A percentile compares a stretch with the other conserved stretches of the same genome.
Evolutionary conservation across 2,797 vertebrate genomes (phyloP).

Genomic region (Novumbra hubbsi): DNA sequence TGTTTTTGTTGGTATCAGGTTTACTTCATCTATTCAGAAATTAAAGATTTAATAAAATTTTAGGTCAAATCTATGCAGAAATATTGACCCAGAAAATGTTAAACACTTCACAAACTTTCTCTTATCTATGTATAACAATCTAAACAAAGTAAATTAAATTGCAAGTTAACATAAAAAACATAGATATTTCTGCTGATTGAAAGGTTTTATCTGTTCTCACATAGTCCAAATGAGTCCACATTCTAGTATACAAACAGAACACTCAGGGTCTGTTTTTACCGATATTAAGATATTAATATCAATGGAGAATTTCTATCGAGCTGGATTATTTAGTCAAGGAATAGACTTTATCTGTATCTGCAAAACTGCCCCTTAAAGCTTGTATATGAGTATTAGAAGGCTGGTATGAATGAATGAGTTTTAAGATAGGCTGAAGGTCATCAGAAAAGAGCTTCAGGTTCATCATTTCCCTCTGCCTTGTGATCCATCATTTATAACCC

Average conservation of each 20-base stretch:
- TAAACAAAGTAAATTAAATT: background rate
- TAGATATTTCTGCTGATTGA: background rate
- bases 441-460: conserved; percentile 38
- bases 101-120: too few species aligned
- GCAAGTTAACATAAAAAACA: background rate
- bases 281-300: too few species aligned
- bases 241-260: background rate
- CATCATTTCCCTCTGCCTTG: conserved; percentile 12
- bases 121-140: too few species aligned
- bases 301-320: too few species aligned
- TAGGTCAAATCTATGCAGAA: too few species aligned
- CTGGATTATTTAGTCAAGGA: too few species aligned
- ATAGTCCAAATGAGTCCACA: background rate
- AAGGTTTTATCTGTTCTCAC: background rate
- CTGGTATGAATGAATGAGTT: background rate
- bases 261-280: background rate
- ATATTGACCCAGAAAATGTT: too few species aligned
- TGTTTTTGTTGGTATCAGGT: too few species aligned
- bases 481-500: conserved; percentile 73
- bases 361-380: background rate
- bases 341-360: too few species aligned
- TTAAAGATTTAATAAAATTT: too few species aligned
- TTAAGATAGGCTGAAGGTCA: conserved; percentile 1
- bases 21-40: too few species aligned
- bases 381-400: background rate